These are phyloP conservation scores for Sander vitreus DNA, from an alignment of 2,113 vertebrate genomes.

Conservation along the genomic window DNA sequence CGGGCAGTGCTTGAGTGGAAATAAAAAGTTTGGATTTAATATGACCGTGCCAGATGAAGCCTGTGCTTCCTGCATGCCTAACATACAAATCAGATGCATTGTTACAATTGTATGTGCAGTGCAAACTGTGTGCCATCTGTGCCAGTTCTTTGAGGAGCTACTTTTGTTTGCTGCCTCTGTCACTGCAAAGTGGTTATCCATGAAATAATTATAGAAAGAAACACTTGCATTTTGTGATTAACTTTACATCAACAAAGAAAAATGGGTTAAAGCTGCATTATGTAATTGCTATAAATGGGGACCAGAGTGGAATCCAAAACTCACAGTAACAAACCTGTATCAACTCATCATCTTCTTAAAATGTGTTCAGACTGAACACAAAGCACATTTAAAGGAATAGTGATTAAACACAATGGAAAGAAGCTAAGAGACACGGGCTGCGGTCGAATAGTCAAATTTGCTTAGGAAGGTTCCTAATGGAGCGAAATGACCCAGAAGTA, in stretches of 20 bases:
- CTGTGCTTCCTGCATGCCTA: conserved; percentile 11
- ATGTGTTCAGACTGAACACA: too few species aligned
- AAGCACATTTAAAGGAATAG: too few species aligned
- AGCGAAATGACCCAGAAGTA: too few species aligned
- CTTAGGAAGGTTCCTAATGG: too few species aligned
- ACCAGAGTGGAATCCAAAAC: too few species aligned
- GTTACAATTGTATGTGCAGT: conserved; percentile 37
- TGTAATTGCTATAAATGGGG: too few species aligned
- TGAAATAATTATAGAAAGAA: conserved; percentile 3
- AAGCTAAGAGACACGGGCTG: too few species aligned
- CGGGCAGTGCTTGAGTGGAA: background rate
- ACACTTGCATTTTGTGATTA: background rate
- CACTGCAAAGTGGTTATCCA: background rate
- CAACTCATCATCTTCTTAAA: too few species aligned
- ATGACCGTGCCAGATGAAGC: conserved; percentile 56
- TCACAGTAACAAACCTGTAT: too few species aligned
- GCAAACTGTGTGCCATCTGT: conserved; percentile 58
- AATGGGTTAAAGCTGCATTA: too few species aligned
- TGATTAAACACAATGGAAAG: too few species aligned
- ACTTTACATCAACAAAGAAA: background rate
- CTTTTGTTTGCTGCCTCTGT: conserved; percentile 26
- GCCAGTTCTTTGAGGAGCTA: conserved; percentile 30
- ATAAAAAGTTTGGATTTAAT: conserved; percentile 43
- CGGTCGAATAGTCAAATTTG: too few species aligned
- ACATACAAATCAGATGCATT: conserved; percentile 58